These are phyloP conservation scores for Ptychadena robeensis DNA, from an alignment of 2,797 vertebrate species.

Conservation along the genomic window DNA sequence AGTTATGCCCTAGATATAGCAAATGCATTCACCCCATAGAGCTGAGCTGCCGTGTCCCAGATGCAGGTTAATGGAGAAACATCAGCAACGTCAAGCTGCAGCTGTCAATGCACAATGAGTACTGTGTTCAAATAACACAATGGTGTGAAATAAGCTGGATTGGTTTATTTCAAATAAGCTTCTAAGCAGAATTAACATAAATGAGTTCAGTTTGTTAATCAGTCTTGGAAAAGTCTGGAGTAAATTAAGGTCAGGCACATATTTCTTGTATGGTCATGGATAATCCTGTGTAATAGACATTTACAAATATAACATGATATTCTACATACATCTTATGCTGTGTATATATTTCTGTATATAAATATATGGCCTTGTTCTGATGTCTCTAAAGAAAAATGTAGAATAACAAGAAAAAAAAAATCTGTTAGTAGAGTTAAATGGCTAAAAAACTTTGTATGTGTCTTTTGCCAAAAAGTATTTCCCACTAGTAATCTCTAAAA, in stretches of 20 bases:
- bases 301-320: neutral
- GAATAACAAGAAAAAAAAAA: no score
- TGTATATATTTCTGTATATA: no score
- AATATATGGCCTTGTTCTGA: no score
- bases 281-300: neutral
- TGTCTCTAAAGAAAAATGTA: no score
- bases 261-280: neutral
- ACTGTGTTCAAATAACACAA: neutral
- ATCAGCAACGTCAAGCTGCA: neutral
- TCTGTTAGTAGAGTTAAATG: neutral
- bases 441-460: neutral
- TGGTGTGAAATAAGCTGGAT: neutral
- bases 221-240: neutral
- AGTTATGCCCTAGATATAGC: no score
- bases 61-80: no score
- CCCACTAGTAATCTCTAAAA: no score
- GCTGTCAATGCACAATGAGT: neutral
- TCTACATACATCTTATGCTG: neutral
- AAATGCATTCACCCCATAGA: no score
- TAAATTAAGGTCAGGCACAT: neutral
- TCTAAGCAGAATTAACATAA: neutral
- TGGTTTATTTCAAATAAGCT: neutral
- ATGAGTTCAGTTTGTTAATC: neutral
- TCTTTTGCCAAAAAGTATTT: neutral
- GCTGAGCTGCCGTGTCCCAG: no score